These are phyloP conservation scores for Vultur gryphus DNA, from an alignment of 2,797 vertebrate species.

Conservation along the genomic window DNA sequence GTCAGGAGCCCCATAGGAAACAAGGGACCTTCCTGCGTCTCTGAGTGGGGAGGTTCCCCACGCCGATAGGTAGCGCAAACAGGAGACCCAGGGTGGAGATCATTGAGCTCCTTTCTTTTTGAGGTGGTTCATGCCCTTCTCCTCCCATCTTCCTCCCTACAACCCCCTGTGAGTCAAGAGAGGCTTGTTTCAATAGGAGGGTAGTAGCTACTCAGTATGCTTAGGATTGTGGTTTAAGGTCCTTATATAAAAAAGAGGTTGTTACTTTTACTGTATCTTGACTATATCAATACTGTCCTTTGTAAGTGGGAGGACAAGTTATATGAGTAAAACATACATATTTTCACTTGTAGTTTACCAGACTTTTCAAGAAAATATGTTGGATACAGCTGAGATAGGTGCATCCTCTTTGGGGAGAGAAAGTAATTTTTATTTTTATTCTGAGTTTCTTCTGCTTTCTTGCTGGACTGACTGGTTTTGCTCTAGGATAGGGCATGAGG, in stretches of 20 bases:
- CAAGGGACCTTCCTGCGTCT: neutral
- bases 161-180: neutral
- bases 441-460: neutral
- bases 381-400: neutral
- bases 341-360: neutral
- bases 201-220: neutral
- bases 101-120: neutral
- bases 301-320: neutral
- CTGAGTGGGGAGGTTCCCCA: fast-evolving
- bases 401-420: neutral
- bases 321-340: neutral
- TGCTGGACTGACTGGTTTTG: neutral
- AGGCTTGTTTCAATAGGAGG: neutral
- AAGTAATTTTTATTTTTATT: neutral
- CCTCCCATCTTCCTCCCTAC: neutral
- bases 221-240: neutral
- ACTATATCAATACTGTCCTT: neutral
- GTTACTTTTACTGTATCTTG: neutral
- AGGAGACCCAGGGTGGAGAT: neutral
- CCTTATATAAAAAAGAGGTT: neutral
- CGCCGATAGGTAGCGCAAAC: fast-evolving
- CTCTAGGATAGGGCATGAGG: neutral
- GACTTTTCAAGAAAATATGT: neutral
- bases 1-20: fast-evolving
- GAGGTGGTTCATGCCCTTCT: neutral